Base-by-base conservation (phyloP, 2,113 vertebrate genomes). In the Triplophysa rosa region DNA sequence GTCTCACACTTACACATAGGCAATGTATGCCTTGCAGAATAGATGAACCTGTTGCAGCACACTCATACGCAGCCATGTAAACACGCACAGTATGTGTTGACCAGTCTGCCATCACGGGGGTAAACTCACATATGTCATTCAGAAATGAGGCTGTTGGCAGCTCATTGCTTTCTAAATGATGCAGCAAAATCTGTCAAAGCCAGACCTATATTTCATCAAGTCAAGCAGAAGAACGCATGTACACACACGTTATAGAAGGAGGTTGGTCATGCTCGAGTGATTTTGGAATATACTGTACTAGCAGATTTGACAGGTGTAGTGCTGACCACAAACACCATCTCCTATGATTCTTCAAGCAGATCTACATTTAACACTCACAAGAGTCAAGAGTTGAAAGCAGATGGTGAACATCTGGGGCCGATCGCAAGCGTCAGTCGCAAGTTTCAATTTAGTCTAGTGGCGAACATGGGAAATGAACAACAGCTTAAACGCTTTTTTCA, bases 121-220 rank as follows among this genome's bases (percentile, higher is more conserved):
- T 79, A 77, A 80, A 84, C 64, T 62, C 85, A 86, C 54, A 77
- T 83, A 81, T 86, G 80, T 87, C 85, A 87, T 83, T 70, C 45
- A n/a, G 86, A 80, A 74, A 80, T 83, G 71, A 87, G 84, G 83
- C 79, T 72, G 69, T 67, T 82, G 86, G 86, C 83, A 90, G 79
- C 77, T 87, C 84, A 89, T 87, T 86, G 84, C 82, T 67, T 84
- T 78, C 86, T 84, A 87, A 89, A 87, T 88, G 82, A 91, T 84
- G 82, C 80, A 80, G 84, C 82, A 64, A 54, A 62, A 85, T 83
- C 56, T 85, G 81, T 79, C 85, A 80, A 63, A 72, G 75, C 67
- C 66, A 69, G 77, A 47, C 64, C 75, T 33, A 29, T 67, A 70
- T 81, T 83, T 78, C 84, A 82, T 88, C 82, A 70, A 54, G 79